Evolutionary conservation across 2,797 vertebrate species (phyloP).

Genomic region (Clarias laeviceps): DNA sequence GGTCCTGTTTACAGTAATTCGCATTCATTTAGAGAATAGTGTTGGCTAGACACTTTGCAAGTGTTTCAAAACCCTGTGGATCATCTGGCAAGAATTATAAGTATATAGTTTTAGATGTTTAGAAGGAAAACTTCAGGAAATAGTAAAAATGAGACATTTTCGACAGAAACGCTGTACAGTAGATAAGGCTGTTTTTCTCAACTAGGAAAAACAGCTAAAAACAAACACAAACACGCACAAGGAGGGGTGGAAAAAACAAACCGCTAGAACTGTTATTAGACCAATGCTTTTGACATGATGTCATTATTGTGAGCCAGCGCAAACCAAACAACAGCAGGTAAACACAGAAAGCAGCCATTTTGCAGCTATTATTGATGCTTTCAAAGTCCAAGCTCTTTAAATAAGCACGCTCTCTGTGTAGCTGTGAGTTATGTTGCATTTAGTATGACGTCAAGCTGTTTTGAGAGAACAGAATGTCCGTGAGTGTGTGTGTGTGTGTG

Average conservation of each 20-base stretch:
- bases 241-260: slow-evolving; percentile 5
- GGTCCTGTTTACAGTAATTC: slow-evolving; percentile 2
- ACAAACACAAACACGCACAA: slow-evolving; percentile 44
- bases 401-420: slow-evolving; percentile 1
- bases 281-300: slow-evolving; percentile 34
- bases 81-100: background rate
- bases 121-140: background rate
- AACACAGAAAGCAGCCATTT: slow-evolving; percentile 22
- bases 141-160: background rate
- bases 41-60: background rate
- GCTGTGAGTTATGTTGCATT: slow-evolving; percentile 10
- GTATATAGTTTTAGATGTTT: background rate
- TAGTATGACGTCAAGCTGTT: slow-evolving; percentile 25
- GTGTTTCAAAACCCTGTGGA: background rate
- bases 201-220: slow-evolving; percentile 19
- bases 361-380: slow-evolving; percentile 16
- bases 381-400: slow-evolving; percentile 12
- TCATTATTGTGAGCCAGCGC: slow-evolving; percentile 34
- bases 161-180: background rate
- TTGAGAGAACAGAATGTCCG: background rate
- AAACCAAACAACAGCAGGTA: slow-evolving; percentile 46
- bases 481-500: background rate
- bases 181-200: background rate
- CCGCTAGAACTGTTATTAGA: slow-evolving; percentile 41
- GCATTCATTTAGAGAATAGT: slow-evolving; percentile 16